Conservation (phyloP, 2,113 vertebrate species). For the Casuarius casuarius region DNA sequence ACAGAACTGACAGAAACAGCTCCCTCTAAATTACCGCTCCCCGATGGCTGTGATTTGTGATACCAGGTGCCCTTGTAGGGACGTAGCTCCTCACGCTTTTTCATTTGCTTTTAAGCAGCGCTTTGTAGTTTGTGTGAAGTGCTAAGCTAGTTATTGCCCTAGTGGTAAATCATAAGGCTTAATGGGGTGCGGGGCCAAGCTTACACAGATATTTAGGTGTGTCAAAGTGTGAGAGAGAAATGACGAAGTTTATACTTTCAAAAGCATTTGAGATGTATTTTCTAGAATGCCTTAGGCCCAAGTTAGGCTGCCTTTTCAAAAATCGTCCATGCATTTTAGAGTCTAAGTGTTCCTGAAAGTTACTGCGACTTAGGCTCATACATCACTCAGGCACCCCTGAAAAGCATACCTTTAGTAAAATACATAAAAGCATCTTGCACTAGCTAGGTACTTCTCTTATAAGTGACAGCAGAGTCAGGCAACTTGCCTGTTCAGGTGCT, state of each 20-base stretch:
- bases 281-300: constrained; percentile 14
- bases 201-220: neutral
- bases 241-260: neutral
- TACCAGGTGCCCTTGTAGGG: neutral
- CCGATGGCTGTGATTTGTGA: neutral
- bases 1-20: constrained; percentile 2
- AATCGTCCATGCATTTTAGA: neutral
- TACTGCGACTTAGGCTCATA: neutral
- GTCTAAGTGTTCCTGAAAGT: constrained; percentile 22
- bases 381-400: neutral
- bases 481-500: neutral
- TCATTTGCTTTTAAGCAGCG: neutral
- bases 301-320: constrained; percentile 27
- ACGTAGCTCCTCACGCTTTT: neutral
- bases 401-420: neutral
- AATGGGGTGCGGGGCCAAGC: neutral
- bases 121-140: neutral
- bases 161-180: neutral
- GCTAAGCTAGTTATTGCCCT: constrained; percentile 16
- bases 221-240: constrained; percentile 6
- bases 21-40: neutral
- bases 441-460: neutral
- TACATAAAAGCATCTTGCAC: neutral
- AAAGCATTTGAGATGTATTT: neutral
- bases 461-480: neutral